These are phyloP conservation scores for Pissodes strobi DNA, from an alignment of 1,140 invertebrate genomes.

Conservation along the genomic window DNA sequence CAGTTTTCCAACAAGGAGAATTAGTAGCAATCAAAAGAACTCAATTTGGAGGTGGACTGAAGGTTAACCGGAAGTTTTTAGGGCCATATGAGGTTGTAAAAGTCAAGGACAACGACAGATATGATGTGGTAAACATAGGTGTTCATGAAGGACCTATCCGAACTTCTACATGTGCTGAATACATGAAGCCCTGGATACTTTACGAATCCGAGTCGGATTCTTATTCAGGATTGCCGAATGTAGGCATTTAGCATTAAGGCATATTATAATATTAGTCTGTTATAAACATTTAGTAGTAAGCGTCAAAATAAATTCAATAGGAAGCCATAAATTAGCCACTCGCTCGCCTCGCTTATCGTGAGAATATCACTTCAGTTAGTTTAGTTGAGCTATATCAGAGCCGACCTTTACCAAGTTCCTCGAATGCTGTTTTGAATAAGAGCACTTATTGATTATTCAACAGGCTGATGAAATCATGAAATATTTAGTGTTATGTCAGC, in stretches of 20 bases:
- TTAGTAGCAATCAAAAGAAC: slow-evolving; percentile 54
- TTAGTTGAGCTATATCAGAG: too few relatives aligned
- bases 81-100: slow-evolving; percentile 52
- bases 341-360: background rate
- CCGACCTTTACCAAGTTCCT: too few relatives aligned
- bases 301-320: too few relatives aligned
- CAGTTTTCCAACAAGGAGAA: slow-evolving; percentile 46
- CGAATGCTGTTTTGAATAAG: too few relatives aligned
- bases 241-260: too few relatives aligned
- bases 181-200: slow-evolving; percentile 47
- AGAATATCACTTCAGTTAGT: too few relatives aligned
- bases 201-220: slow-evolving; percentile 30
- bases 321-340: too few relatives aligned
- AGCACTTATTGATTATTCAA: too few relatives aligned
- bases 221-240: slow-evolving; percentile 41
- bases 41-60: slow-evolving; percentile 50
- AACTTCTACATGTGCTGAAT: slow-evolving; percentile 46
- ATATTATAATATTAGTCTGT: too few relatives aligned
- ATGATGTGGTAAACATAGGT: slow-evolving; percentile 43
- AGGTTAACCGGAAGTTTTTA: slow-evolving; percentile 52
- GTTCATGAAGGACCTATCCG: slow-evolving; percentile 40
- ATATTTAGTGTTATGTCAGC: too few relatives aligned
- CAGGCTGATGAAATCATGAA: too few relatives aligned
- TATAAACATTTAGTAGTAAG: too few relatives aligned
- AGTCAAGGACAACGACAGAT: slow-evolving; percentile 43